phyloP scores from a whole-genome alignment of 2,113 vertebrate genomes.

The Pteruthius melanotis region DNA sequence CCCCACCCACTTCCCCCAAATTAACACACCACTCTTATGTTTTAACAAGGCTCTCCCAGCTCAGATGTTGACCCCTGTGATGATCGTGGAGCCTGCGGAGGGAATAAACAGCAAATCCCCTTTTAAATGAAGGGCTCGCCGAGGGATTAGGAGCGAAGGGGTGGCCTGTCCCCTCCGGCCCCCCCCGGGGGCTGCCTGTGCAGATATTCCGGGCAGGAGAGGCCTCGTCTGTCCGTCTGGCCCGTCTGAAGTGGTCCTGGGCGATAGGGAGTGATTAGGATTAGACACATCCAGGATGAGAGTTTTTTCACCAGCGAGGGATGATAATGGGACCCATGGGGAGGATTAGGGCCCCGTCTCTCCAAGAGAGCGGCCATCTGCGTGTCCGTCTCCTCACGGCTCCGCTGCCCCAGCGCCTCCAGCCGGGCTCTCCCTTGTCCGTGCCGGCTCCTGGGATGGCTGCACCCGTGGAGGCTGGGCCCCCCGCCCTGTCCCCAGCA shows the following conservation, averaged over 20 bases:
- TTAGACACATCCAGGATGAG: constrained; percentile 59
- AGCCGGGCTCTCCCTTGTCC: background rate
- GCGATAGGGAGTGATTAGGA: constrained; percentile 52
- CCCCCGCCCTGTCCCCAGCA: fast-evolving
- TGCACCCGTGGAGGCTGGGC: fast-evolving
- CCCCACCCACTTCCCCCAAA: background rate
- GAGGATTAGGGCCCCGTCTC: constrained; percentile 4
- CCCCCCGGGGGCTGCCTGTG: background rate
- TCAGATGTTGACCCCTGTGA: constrained; percentile 47
- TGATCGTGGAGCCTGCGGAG: background rate
- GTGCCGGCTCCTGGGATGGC: fast-evolving
- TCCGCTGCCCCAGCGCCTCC: fast-evolving
- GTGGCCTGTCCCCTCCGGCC: background rate
- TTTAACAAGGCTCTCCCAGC: background rate
- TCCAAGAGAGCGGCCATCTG: constrained; percentile 47
- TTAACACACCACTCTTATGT: background rate
- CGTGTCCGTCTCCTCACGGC: background rate
- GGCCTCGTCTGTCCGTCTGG: constrained; percentile 33
- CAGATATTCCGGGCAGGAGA: constrained; percentile 18
- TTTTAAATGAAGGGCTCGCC: constrained; percentile 38
- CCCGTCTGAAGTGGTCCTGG: constrained; percentile 45
- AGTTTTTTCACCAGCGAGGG: constrained; percentile 54
- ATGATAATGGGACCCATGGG: constrained; percentile 57
- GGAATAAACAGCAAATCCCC: constrained; percentile 60
- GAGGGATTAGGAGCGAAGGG: constrained; percentile 39